A percentile compares a stretch with the other conserved stretches of the same genome.
These are phyloP conservation scores for Meteorus colon DNA, from an alignment of 2,888 invertebrate genomes.

Conservation along the genomic window DNA sequence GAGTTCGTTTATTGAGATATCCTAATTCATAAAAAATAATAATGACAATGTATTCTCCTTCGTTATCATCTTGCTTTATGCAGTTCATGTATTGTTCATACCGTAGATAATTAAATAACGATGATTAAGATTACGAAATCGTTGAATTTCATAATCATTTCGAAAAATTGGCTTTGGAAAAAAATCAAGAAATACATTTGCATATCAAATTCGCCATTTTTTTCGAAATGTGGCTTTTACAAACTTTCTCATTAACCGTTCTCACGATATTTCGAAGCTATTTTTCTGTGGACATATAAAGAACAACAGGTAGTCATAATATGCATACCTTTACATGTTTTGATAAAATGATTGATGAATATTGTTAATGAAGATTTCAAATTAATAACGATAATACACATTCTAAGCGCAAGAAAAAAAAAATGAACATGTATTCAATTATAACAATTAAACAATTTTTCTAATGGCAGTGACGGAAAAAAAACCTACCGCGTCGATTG, in stretches of 20 bases:
- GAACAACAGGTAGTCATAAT: slow-evolving; percentile 15
- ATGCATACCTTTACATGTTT: background rate
- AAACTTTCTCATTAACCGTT: slow-evolving; percentile 4
- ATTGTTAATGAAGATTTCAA: slow-evolving; percentile 42
- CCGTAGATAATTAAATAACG: slow-evolving; percentile 6
- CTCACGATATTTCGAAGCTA: background rate
- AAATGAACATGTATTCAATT: slow-evolving; percentile 45
- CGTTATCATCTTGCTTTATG: slow-evolving; percentile 4
- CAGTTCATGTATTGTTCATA: slow-evolving; percentile 16
- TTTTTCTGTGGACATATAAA: slow-evolving; percentile 24
- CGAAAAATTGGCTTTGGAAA: background rate
- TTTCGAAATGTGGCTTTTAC: background rate
- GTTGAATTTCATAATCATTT: slow-evolving; percentile 3
- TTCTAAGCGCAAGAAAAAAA: slow-evolving; percentile 40
- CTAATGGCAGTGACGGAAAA: slow-evolving; percentile 64
- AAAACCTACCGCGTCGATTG: slow-evolving; percentile 46
- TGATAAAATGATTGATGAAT: slow-evolving; percentile 26
- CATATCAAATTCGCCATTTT: background rate
- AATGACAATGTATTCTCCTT: slow-evolving; percentile 59
- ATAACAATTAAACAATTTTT: slow-evolving; percentile 55
- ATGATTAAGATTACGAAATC: slow-evolving; percentile 19
- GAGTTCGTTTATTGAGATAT: slow-evolving; percentile 64
- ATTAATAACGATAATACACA: slow-evolving; percentile 51
- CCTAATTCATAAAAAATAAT: slow-evolving; percentile 68
- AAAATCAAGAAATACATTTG: background rate